These are phyloP conservation scores for Dynastes maya DNA, from an alignment of 2,888 invertebrate genomes.

Conservation along the genomic window DNA sequence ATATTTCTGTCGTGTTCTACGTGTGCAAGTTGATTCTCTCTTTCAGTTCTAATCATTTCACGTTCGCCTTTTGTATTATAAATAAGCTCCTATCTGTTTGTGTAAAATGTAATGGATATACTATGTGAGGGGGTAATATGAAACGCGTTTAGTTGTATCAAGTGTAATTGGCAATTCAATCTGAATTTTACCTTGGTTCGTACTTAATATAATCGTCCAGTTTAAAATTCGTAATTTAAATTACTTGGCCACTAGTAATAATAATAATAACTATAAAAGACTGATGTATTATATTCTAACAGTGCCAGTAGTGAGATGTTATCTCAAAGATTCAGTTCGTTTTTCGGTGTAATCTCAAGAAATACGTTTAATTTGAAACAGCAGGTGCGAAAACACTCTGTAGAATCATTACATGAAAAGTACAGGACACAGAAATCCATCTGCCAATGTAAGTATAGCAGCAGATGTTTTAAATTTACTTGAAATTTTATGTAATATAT, in stretches of 20 bases:
- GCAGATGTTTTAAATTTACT: neutral
- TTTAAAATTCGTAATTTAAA: constrained; percentile 15
- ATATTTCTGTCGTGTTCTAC: neutral
- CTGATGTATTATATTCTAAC: constrained; percentile 13
- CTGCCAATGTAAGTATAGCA: constrained; percentile 48
- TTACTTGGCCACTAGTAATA: neutral
- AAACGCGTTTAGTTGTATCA: neutral
- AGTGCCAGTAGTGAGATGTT: constrained; percentile 45
- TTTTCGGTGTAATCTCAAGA: constrained; percentile 21
- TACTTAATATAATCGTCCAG: constrained; percentile 26
- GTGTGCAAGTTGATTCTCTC: neutral
- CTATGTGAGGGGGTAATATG: constrained; percentile 2
- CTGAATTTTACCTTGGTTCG: constrained; percentile 27
- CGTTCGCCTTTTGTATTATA: constrained; percentile 6
- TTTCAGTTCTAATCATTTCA: neutral
- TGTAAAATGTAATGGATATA: too few species aligned
- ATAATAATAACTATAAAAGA: constrained; percentile 12
- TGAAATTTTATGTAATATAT: constrained; percentile 26
- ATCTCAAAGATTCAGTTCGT: constrained; percentile 38
- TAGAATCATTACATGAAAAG: constrained; percentile 39
- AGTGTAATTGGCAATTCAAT: constrained; percentile 6
- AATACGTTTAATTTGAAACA: constrained; percentile 22
- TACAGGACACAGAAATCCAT: constrained; percentile 44
- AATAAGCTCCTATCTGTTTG: neutral
- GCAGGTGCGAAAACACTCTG: constrained; percentile 30